Conservation (phyloP, 2,888 invertebrate species). For the Blomia tropicalis region DNA sequence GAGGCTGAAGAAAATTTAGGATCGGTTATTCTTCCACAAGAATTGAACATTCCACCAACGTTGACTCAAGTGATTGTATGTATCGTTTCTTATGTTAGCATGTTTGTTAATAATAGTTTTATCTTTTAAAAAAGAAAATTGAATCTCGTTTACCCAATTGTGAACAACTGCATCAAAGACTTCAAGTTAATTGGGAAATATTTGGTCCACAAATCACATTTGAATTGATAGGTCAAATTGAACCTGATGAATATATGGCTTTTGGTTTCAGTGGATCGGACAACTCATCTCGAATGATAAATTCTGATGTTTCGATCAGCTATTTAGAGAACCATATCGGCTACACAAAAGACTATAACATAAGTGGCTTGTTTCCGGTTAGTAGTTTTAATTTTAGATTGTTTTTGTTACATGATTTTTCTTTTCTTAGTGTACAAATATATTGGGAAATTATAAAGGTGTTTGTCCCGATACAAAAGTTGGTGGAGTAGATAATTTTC, state of each 20-base stretch:
- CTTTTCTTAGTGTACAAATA: constrained; percentile 22
- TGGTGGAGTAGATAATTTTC: constrained; percentile 64
- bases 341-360: constrained; percentile 62
- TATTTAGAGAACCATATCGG: constrained; percentile 56
- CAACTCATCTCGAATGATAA: constrained; percentile 53
- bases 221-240: constrained; percentile 60
- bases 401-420: background rate
- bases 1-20: constrained; percentile 51
- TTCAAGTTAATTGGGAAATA: constrained; percentile 73
- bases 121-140: constrained; percentile 27
- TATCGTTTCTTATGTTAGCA: constrained; percentile 18
- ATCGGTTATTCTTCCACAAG: constrained; percentile 58
- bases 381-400: constrained; percentile 32
- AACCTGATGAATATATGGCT: constrained; percentile 64
- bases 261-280: constrained; percentile 68
- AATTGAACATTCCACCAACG: constrained; percentile 72
- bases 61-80: constrained; percentile 44
- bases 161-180: constrained; percentile 62
- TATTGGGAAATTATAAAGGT: constrained; percentile 39
- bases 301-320: constrained; percentile 64
- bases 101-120: background rate
- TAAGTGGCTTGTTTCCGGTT: constrained; percentile 63
- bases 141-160: constrained; percentile 59
- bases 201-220: constrained; percentile 73
- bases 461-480: constrained; percentile 68